These are phyloP conservation scores for Scaeva pyrastri DNA, from an alignment of 2,888 invertebrate genomes.

Conservation along the genomic window DNA sequence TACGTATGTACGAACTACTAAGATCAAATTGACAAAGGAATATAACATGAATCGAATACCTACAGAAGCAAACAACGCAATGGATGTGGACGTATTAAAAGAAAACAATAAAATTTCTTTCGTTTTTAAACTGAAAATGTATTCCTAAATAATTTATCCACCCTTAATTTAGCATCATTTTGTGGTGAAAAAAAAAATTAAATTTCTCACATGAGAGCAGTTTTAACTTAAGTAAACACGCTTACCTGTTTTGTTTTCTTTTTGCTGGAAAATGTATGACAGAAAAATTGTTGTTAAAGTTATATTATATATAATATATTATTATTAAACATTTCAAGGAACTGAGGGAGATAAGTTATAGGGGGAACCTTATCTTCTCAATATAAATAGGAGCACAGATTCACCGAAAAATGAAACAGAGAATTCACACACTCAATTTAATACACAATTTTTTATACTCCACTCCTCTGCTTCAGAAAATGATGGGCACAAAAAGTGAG, in stretches of 20 bases:
- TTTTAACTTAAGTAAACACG: not conserved
- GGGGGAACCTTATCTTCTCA: conserved; percentile 11
- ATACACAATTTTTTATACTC: conserved; percentile 7
- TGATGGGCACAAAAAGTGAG: not conserved
- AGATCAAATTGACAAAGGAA: not conserved
- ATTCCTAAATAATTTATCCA: too few species aligned
- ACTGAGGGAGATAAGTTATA: conserved; percentile 4
- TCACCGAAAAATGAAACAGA: conserved; percentile 1
- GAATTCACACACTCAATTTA: not conserved
- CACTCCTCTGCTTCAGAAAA: not conserved
- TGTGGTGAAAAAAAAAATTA: not conserved
- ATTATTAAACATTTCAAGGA: conserved; percentile 29
- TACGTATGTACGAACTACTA: conserved; percentile 9
- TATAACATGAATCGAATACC: not conserved
- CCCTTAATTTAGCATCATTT: too few species aligned
- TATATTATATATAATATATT: too few species aligned
- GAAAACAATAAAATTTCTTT: not conserved
- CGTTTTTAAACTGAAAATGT: too few species aligned
- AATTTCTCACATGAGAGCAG: not conserved
- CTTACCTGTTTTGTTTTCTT: not conserved
- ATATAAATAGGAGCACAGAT: conserved; percentile 19
- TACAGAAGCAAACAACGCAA: conserved; percentile 19
- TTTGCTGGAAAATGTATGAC: not conserved
- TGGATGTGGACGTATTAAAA: not conserved
- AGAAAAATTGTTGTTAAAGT: not conserved